Conservation (phyloP, 23 tunicate genomes). For the Oikopleura dioica region DNA sequence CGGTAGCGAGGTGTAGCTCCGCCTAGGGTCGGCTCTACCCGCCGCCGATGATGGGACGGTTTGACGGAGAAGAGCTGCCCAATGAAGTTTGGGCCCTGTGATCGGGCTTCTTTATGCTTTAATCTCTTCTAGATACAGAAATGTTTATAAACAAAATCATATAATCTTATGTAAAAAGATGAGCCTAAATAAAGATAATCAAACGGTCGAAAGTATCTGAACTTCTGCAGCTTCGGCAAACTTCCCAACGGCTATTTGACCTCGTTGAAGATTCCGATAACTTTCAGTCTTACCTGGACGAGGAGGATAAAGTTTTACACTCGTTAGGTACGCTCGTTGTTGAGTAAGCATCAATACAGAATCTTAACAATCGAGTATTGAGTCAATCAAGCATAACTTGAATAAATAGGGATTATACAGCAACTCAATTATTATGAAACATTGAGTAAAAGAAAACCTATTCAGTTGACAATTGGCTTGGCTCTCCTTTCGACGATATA, state of each 20-base stretch:
- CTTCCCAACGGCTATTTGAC: background rate
- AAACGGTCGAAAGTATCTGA: background rate
- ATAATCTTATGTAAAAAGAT: too few relatives aligned
- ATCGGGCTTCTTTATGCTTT: too few relatives aligned
- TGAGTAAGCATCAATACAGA: background rate
- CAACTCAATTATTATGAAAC: background rate
- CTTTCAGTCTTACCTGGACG: background rate
- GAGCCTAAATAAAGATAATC: too few relatives aligned
- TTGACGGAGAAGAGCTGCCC: too few relatives aligned
- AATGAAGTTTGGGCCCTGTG: too few relatives aligned
- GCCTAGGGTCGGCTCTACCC: too few relatives aligned
- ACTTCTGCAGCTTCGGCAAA: background rate
- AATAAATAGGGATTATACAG: background rate
- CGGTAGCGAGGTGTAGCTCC: too few relatives aligned
- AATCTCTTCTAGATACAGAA: too few relatives aligned
- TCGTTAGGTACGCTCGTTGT: background rate
- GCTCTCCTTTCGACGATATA: slow-evolving; percentile 8
- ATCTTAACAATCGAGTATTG: background rate
- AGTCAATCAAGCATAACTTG: background rate
- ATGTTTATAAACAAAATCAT: too few relatives aligned
- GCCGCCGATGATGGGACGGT: too few relatives aligned
- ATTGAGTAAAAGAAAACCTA: background rate
- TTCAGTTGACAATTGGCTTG: slow-evolving; percentile 7
- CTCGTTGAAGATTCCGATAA: background rate
- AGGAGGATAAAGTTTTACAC: slow-evolving; percentile 1